Evolutionary conservation across 2,797 vertebrate genomes (phyloP).

Genomic region (Bryconaethiops microstoma): DNA sequence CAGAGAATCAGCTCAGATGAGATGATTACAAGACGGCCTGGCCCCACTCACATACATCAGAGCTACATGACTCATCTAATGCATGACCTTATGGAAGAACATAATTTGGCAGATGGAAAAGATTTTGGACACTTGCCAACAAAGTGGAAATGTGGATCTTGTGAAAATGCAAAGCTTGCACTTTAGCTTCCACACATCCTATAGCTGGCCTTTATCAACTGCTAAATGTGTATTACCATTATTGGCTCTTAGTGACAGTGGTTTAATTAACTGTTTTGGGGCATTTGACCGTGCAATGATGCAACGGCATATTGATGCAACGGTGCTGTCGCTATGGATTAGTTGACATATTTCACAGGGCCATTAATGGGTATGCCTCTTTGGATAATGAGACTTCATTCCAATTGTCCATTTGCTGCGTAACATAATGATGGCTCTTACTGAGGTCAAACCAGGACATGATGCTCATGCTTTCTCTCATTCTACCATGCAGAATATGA

Average conservation of each 20-base stretch:
- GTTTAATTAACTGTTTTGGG: conserved; percentile 58
- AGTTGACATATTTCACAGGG: conserved; percentile 45
- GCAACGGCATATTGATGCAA: conserved; percentile 49
- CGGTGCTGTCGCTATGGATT: conserved; percentile 37
- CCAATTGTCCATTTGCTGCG: conserved; percentile 48
- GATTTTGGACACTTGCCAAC: conserved; percentile 54
- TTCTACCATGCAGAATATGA: conserved; percentile 11
- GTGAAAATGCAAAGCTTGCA: conserved; percentile 55
- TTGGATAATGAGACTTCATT: conserved; percentile 50
- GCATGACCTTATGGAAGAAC: conserved; percentile 43
- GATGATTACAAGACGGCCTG: conserved; percentile 30
- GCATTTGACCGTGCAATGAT: conserved; percentile 44
- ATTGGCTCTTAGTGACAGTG: conserved; percentile 54
- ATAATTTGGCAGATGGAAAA: conserved; percentile 52
- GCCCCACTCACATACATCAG: conserved; percentile 18
- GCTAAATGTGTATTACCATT: conserved; percentile 54
- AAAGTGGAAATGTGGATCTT: conserved; percentile 34
- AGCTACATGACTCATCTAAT: conserved; percentile 45
- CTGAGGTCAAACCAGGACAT: conserved; percentile 52
- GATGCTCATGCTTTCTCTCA: conserved; percentile 13
- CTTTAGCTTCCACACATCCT: conserved; percentile 16
- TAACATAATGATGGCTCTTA: conserved; percentile 40
- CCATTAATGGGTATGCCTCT: conserved; percentile 42
- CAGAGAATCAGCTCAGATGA: conserved; percentile 36
- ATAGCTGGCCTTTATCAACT: conserved; percentile 44